A percentile compares a stretch with the other conserved stretches of the same genome.
Conservation (phyloP, 2,888 invertebrate species). For the Aelia acuminata region DNA sequence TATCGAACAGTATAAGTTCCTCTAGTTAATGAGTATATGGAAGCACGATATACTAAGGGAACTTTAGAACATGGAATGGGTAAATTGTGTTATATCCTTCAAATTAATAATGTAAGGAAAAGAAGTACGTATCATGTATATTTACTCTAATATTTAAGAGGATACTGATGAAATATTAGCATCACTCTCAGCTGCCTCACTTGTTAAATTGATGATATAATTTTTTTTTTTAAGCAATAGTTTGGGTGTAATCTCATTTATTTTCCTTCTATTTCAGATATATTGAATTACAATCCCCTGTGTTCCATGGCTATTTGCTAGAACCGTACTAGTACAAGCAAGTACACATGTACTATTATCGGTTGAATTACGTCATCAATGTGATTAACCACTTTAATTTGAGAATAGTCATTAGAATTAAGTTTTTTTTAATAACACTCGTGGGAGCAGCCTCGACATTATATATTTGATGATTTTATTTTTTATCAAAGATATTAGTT, state of each 20-base stretch:
- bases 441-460: constrained; percentile 40
- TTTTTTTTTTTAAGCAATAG: neutral
- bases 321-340: constrained; percentile 36
- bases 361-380: constrained; percentile 33
- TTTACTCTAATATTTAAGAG: neutral
- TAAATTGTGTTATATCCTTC: neutral
- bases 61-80: neutral
- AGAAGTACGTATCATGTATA: neutral
- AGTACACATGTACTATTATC: constrained; percentile 22
- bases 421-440: constrained; percentile 28
- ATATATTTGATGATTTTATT: constrained; percentile 28
- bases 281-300: constrained; percentile 37
- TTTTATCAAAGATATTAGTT: constrained; percentile 46
- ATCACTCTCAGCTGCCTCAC: neutral
- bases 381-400: constrained; percentile 25
- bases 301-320: constrained; percentile 37
- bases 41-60: neutral
- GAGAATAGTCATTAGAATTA: constrained; percentile 35
- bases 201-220: constrained; percentile 1
- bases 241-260: constrained; percentile 31
- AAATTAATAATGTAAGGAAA: constrained; percentile 1
- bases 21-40: neutral
- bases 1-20: neutral
- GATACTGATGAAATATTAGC: neutral
- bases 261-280: constrained; percentile 34